These are phyloP conservation scores for Trachelus troglodyta DNA, from an alignment of 2,888 invertebrate species.

Conservation along the genomic window DNA sequence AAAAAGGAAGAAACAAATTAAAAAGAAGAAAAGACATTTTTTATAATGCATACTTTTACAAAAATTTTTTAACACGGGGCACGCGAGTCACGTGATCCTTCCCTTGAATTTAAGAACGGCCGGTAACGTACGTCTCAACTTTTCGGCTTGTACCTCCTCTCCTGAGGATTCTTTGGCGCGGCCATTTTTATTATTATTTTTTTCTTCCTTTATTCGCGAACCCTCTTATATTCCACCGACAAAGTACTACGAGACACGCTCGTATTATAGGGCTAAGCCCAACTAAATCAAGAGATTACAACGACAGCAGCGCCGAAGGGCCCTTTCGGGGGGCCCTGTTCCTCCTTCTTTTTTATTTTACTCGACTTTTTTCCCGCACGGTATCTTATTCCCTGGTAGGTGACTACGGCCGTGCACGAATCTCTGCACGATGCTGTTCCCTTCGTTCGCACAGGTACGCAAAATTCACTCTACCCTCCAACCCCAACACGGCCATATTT, in stretches of 20 bases:
- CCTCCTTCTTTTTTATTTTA: neutral
- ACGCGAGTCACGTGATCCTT: neutral
- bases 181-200: neutral
- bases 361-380: neutral
- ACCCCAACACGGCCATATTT: constrained; percentile 34
- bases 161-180: neutral
- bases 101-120: neutral
- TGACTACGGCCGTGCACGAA: neutral
- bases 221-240: neutral
- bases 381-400: neutral
- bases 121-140: neutral
- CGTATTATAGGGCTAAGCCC: constrained; percentile 24
- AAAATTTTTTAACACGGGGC: neutral
- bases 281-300: constrained; percentile 49
- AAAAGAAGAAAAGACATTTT: neutral
- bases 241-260: neutral
- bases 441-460: neutral
- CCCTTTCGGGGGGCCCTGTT: constrained; percentile 17
- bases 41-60: neutral
- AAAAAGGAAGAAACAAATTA: constrained; percentile 1
- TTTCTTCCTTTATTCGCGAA: neutral
- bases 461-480: neutral
- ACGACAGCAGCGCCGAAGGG: constrained; percentile 27
- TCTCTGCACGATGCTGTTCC: neutral
- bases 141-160: neutral